Conservation (phyloP, 2,797 vertebrate species). For the Pipistrellus pygmaeus region DNA sequence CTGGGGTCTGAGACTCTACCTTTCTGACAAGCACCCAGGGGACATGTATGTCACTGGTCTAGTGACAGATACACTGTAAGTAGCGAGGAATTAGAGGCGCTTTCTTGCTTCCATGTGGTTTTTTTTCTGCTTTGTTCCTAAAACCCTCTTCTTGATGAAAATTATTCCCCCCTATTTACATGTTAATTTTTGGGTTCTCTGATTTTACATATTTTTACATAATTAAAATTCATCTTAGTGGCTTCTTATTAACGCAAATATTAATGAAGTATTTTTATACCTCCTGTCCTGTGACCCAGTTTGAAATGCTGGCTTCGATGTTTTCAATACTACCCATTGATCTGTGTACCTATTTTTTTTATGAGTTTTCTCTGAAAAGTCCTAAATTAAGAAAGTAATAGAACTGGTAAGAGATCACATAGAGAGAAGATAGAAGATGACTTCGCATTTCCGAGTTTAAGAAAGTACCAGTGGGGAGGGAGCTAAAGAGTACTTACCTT, state of each 20-base stretch:
- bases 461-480: not conserved
- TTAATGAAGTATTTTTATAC: conserved; percentile 3
- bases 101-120: not conserved
- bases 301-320: conserved; percentile 23
- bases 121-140: conserved; percentile 1
- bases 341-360: not conserved
- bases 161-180: not conserved
- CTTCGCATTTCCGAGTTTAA: not conserved
- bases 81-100: not conserved
- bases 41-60: not conserved
- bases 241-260: conserved; percentile 15
- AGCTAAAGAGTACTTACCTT: not conserved
- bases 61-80: no score
- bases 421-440: not conserved
- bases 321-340: not conserved
- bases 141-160: not conserved
- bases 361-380: not conserved
- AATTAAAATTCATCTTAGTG: conserved; percentile 25
- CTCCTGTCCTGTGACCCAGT: not conserved
- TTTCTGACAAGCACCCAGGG: not conserved
- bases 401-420: not conserved
- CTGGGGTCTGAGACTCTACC: not conserved
- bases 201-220: conserved; percentile 35
- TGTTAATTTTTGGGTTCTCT: not conserved
- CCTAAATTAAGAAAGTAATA: not conserved